Evolutionary conservation across 2,888 invertebrate species (phyloP).

Genomic region (Tiphia femorata): DNA sequence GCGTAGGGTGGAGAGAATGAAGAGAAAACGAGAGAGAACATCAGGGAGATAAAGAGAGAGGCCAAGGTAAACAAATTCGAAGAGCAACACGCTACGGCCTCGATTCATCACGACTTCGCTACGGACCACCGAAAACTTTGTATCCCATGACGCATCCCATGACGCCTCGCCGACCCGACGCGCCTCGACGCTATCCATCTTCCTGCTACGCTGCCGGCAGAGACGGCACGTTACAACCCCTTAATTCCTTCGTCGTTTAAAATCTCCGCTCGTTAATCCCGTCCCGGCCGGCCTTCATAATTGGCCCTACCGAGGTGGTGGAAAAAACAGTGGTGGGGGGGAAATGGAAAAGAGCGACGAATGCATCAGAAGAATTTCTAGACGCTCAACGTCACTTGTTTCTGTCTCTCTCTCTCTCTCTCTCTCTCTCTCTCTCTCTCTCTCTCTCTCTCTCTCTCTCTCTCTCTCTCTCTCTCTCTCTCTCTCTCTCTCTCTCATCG

Average conservation of each 20-base stretch:
- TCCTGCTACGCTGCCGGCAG: constrained; percentile 5
- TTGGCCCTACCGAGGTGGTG: constrained; percentile 1
- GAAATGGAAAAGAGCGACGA: background rate
- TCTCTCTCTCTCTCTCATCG: background rate
- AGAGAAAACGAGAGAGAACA: too few species aligned
- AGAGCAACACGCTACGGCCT: constrained; percentile 18
- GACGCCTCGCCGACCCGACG: background rate
- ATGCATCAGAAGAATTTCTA: too few species aligned
- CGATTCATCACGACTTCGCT: constrained; percentile 31
- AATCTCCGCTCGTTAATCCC: constrained; percentile 25
- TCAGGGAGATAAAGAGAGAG: too few species aligned
- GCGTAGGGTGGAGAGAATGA: too few species aligned
- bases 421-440: background rate
- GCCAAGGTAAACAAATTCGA: constrained; percentile 36
- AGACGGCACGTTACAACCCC: background rate
- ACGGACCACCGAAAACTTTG: constrained; percentile 29
- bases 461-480: background rate
- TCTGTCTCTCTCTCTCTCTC: too few species aligned
- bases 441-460: background rate
- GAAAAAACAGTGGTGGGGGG: background rate
- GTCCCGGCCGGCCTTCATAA: background rate
- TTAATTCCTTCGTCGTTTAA: constrained; percentile 28
- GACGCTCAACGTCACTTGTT: too few species aligned
- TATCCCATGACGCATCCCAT: constrained; percentile 15
- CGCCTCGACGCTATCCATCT: constrained; percentile 17